Evolutionary conservation across 1,140 invertebrate species (phyloP).

Genomic region (Zaprionus ghesquierei): DNA sequence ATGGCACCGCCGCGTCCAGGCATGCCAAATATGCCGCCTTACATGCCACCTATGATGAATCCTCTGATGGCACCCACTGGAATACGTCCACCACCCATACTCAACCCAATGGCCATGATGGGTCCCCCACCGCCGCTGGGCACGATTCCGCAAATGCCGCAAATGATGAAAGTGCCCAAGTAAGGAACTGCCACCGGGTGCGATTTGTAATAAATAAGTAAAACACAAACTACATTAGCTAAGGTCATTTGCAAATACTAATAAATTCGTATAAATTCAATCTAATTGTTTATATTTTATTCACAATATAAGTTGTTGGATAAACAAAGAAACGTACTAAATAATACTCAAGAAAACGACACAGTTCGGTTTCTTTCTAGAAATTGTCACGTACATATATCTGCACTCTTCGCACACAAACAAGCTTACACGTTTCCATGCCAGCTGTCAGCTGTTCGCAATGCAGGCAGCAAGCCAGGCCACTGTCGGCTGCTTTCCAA

Average conservation of each 20-base stretch:
- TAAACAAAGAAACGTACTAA: conserved; percentile 2
- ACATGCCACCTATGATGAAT: conserved; percentile 88
- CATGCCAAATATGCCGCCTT: conserved; percentile 90
- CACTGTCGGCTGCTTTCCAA: conserved; percentile 28
- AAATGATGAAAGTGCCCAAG: conserved; percentile 86
- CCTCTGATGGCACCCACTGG: conserved; percentile 89
- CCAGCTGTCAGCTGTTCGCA: conserved; percentile 55
- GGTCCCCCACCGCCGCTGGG: conserved; percentile 90
- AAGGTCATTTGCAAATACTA: conserved; percentile 9
- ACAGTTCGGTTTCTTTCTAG: not conserved
- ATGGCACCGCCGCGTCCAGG: conserved; percentile 85
- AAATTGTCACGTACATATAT: conserved; percentile 1
- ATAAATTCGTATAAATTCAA: not conserved
- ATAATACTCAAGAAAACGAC: conserved; percentile 23
- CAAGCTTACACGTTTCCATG: conserved; percentile 4
- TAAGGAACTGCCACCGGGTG: conserved; percentile 9
- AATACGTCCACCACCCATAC: conserved; percentile 87
- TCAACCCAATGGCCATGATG: conserved; percentile 89
- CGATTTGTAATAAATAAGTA: conserved; percentile 15
- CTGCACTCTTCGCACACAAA: conserved; percentile 23
- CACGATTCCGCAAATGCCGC: conserved; percentile 85
- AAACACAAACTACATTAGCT: conserved; percentile 13
- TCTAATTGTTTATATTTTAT: too few species aligned
- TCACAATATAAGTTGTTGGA: not conserved
- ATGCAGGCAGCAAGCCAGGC: conserved; percentile 8